Conservation (phyloP, 2,113 vertebrate species). For the Fukomys damarensis region DNA sequence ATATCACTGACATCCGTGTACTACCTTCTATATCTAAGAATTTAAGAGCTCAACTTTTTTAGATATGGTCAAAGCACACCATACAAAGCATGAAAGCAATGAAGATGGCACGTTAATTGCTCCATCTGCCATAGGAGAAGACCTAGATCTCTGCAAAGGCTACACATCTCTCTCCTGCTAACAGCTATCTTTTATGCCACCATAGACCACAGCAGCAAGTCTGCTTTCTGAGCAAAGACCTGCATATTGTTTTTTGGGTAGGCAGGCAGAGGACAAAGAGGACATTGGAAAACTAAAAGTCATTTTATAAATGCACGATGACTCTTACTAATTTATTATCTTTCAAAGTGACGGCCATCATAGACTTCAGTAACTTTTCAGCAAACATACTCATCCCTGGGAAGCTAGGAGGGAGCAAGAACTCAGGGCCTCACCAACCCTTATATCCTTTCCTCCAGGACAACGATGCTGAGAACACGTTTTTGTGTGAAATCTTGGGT, state of each 20-base stretch:
- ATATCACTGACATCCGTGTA: background rate
- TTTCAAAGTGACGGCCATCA: background rate
- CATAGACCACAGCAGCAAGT: background rate
- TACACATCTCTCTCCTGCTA: no score
- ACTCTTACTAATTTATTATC: background rate
- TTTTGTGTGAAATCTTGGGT: background rate
- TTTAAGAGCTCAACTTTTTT: slow-evolving; percentile 15
- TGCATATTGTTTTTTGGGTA: background rate
- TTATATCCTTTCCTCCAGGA: background rate
- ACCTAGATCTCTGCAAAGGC: background rate
- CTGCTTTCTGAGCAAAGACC: background rate
- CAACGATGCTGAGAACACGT: background rate
- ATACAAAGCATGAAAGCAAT: background rate
- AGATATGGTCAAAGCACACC: background rate
- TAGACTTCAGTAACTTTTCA: background rate
- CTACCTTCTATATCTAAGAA: background rate
- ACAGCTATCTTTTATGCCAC: background rate
- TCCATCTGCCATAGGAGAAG: background rate
- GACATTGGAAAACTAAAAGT: background rate
- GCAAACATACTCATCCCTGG: background rate
- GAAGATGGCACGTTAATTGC: no score
- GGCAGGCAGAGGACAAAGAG: background rate
- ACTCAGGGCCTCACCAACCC: background rate
- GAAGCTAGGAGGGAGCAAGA: background rate
- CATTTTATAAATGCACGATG: background rate